These are phyloP conservation scores for Tachypleus tridentatus DNA, from an alignment of 1,140 invertebrate genomes.

Conservation along the genomic window DNA sequence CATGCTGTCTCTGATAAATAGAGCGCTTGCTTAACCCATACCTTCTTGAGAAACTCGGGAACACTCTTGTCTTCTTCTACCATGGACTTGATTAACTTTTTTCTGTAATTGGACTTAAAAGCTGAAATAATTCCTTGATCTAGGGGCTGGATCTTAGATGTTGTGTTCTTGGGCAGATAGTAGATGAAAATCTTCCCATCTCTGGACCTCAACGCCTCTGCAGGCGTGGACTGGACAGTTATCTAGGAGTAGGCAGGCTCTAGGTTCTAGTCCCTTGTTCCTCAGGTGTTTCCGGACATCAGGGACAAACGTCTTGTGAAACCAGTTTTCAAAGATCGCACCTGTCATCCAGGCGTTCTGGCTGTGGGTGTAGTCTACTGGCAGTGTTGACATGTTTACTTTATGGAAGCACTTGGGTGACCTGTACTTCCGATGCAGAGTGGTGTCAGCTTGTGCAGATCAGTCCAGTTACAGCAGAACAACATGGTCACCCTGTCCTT, in stretches of 20 bases:
- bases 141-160: neutral
- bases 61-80: no score
- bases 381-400: no score
- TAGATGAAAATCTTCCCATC: slow-evolving; percentile 2
- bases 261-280: neutral
- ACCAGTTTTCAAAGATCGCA: slow-evolving; percentile 1
- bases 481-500: no score
- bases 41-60: no score
- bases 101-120: no score
- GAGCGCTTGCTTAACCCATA: no score
- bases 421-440: no score
- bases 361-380: neutral
- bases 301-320: slow-evolving; percentile 2
- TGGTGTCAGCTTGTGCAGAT: no score
- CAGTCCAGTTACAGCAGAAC: no score
- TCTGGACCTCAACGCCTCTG: neutral
- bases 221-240: neutral
- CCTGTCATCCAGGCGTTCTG: neutral
- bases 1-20: no score
- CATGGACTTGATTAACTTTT: no score
- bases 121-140: neutral
- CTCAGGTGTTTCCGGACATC: slow-evolving; percentile 4
- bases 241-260: slow-evolving; percentile 1
- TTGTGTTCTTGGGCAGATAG: slow-evolving; percentile 1
- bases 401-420: no score